Conservation (phyloP, 2,888 invertebrate genomes). For the Spialia ferax region DNA sequence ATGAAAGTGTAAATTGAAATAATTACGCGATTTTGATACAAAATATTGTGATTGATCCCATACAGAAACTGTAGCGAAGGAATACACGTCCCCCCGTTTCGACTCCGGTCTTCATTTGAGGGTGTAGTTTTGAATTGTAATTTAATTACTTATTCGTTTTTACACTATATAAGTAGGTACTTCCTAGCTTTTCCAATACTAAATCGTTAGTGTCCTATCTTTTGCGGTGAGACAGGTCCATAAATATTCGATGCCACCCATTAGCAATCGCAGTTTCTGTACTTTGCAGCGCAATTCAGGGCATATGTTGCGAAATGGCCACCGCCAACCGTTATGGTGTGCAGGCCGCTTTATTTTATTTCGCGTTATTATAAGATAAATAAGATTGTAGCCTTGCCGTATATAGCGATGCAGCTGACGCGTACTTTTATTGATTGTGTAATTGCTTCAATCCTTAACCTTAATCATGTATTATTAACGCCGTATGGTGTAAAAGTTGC, state of each 20-base stretch:
- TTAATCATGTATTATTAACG: background rate
- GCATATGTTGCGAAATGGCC: conserved; percentile 31
- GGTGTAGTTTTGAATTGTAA: too few species aligned
- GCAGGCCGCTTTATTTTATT: conserved; percentile 35
- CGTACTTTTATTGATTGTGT: conserved; percentile 4
- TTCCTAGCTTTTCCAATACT: background rate
- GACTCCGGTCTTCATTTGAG: too few species aligned
- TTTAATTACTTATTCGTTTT: too few species aligned
- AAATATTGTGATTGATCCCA: too few species aligned
- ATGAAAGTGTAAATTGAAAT: too few species aligned
- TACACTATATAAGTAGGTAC: background rate
- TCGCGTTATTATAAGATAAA: conserved; percentile 29
- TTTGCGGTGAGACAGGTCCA: conserved; percentile 2
- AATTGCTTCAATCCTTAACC: background rate
- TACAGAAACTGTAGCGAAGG: too few species aligned
- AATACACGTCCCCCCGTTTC: too few species aligned
- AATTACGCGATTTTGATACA: too few species aligned
- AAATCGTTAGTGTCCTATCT: conserved; percentile 4
- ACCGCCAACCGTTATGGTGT: conserved; percentile 15
- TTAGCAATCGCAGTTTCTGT: conserved; percentile 38
- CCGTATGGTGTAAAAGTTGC: background rate
- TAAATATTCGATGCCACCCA: conserved; percentile 36
- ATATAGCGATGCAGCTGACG: background rate
- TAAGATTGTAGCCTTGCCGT: conserved; percentile 12
- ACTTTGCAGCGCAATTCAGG: conserved; percentile 31